These are phyloP conservation scores for Megathymus violae DNA, from an alignment of 1,140 invertebrate species.

Conservation along the genomic window DNA sequence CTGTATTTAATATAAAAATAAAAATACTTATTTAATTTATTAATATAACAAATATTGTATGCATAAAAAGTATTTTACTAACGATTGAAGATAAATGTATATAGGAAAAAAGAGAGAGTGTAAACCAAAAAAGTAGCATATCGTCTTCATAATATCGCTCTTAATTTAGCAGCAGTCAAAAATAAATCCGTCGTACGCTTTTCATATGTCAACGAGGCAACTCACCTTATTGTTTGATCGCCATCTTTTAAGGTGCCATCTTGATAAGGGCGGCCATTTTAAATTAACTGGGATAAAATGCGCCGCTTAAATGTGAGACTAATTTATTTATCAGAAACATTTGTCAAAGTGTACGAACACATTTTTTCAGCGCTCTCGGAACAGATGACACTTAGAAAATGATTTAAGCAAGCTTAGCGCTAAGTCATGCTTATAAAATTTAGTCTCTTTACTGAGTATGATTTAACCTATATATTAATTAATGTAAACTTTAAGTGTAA, in stretches of 20 bases:
- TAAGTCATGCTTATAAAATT: not conserved
- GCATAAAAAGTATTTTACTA: too few species aligned
- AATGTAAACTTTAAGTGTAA: too few species aligned
- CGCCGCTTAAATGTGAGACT: slow-evolving; percentile 50
- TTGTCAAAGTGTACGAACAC: slow-evolving; percentile 43
- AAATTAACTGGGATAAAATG: slow-evolving; percentile 50
- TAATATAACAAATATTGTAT: too few species aligned
- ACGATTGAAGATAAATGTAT: too few species aligned
- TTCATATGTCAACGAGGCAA: slow-evolving; percentile 51
- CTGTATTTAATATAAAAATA: too few species aligned
- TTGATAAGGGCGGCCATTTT: slow-evolving; percentile 48
- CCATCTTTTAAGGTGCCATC: slow-evolving; percentile 36
- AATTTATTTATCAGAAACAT: slow-evolving; percentile 56
- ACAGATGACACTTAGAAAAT: slow-evolving; percentile 22
- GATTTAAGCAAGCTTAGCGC: slow-evolving; percentile 8
- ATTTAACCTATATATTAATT: too few species aligned
- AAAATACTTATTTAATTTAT: too few species aligned
- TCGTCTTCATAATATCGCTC: too few species aligned
- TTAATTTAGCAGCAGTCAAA: slow-evolving; percentile 38
- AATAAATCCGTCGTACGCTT: slow-evolving; percentile 50
- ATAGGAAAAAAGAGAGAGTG: too few species aligned
- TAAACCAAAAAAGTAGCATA: too few species aligned
- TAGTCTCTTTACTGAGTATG: slow-evolving; percentile 14
- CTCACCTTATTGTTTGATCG: slow-evolving; percentile 44
- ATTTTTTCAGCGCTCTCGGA: slow-evolving; percentile 24